Conservation (phyloP, 2,113 vertebrate species). For the Pelobates fuscus region DNA sequence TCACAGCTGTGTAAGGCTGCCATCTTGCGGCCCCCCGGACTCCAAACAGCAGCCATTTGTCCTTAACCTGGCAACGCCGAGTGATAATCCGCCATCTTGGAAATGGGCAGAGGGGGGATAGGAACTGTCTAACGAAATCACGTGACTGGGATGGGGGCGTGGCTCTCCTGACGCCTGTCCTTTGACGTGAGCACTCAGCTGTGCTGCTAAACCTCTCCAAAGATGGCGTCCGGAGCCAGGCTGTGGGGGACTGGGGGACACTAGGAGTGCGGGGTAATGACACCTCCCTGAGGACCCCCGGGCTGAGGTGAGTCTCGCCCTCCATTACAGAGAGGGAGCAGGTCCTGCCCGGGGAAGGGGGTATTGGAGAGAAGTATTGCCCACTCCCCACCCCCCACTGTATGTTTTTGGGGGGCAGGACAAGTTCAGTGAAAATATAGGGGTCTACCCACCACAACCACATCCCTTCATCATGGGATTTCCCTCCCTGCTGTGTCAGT, state of each 20-base stretch:
- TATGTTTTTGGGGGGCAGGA: background rate
- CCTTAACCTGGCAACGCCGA: background rate
- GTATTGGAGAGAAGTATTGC: background rate
- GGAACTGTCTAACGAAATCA: background rate
- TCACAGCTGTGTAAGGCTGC: background rate
- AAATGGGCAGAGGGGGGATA: background rate
- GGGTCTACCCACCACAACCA: no score
- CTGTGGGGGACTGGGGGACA: background rate
- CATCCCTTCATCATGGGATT: no score
- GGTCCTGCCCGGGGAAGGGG: background rate
- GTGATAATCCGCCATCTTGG: background rate
- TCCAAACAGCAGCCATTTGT: background rate
- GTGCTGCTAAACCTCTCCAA: conserved; percentile 2
- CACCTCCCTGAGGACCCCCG: background rate
- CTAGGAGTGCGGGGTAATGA: conserved; percentile 15
- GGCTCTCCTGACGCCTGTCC: background rate
- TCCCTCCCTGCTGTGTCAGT: no score
- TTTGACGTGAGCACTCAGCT: conserved; percentile 27
- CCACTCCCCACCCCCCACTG: background rate
- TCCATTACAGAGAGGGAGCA: background rate
- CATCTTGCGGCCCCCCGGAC: background rate
- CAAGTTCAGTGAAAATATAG: no score
- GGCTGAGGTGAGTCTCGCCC: background rate
- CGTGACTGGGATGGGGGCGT: background rate
- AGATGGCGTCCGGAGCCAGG: conserved; percentile 11